A percentile compares a stretch with the other conserved stretches of the same genome.
Conservation (phyloP, 1,140 invertebrate species). For the Oscheius sp. region DNA sequence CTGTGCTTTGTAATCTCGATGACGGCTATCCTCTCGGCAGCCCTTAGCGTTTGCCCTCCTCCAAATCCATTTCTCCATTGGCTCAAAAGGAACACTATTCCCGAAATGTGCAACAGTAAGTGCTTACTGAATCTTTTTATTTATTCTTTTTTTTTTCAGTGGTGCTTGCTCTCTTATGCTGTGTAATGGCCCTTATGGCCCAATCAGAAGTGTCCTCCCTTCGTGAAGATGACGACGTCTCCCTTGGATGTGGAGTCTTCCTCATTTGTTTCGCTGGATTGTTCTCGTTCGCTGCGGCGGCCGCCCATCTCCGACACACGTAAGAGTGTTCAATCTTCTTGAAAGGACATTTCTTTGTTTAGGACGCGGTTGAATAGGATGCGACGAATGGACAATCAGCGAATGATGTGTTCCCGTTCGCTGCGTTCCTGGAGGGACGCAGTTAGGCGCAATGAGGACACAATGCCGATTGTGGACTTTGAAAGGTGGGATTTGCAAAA, state of each 20-base stretch:
- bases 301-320: slow-evolving; percentile 22
- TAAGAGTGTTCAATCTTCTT: not conserved
- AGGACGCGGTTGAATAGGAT: slow-evolving; percentile 28
- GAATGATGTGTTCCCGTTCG: slow-evolving; percentile 28
- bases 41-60: slow-evolving; percentile 30
- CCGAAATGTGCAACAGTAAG: slow-evolving; percentile 40
- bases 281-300: slow-evolving; percentile 25
- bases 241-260: slow-evolving; percentile 27
- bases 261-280: slow-evolving; percentile 29
- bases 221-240: slow-evolving; percentile 22
- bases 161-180: slow-evolving; percentile 28
- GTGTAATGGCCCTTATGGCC: slow-evolving; percentile 32
- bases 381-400: slow-evolving; percentile 38
- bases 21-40: slow-evolving; percentile 18
- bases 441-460: slow-evolving; percentile 22
- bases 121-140: not conserved
- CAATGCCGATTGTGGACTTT: slow-evolving; percentile 35
- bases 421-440: slow-evolving; percentile 38
- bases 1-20: slow-evolving; percentile 37
- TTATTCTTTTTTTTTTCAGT: slow-evolving; percentile 26
- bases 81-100: slow-evolving; percentile 36
- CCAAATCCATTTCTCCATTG: slow-evolving; percentile 34
- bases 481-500: slow-evolving; percentile 10
- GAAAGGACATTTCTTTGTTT: not conserved
- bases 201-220: slow-evolving; percentile 27